phyloP scores from a whole-genome alignment of 2,888 invertebrate species.

The Lissonota sp. region DNA sequence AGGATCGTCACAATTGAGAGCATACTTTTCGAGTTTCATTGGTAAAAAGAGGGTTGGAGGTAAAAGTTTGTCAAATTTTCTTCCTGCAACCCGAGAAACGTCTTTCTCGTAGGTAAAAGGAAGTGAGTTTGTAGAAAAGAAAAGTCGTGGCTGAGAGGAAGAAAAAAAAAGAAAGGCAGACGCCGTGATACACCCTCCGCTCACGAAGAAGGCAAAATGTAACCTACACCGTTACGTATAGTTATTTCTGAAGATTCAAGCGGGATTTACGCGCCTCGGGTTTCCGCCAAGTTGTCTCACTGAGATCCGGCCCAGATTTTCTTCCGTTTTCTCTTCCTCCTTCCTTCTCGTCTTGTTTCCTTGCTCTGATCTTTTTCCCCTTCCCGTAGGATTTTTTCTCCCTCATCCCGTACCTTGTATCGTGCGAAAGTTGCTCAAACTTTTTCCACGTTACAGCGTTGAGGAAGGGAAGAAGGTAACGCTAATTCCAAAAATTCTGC shows the following conservation, averaged over 20 bases:
- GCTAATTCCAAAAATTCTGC: not conserved
- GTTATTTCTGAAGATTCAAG: slow-evolving; percentile 51
- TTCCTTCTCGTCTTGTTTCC: slow-evolving; percentile 34
- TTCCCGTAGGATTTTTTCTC: slow-evolving; percentile 2
- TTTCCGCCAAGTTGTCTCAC: slow-evolving; percentile 45
- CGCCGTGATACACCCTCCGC: slow-evolving; percentile 17
- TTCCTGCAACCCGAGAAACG: slow-evolving; percentile 5
- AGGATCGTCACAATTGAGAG: slow-evolving; percentile 33
- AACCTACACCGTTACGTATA: slow-evolving; percentile 22
- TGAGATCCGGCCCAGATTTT: slow-evolving; percentile 50
- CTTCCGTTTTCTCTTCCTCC: slow-evolving; percentile 36
- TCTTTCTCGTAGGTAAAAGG: slow-evolving; percentile 11
- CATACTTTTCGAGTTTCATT: slow-evolving; percentile 3
- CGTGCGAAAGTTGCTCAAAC: slow-evolving; percentile 41
- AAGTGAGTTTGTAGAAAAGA: slow-evolving; percentile 19
- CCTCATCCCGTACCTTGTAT: slow-evolving; percentile 15
- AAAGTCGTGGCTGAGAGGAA: slow-evolving; percentile 20
- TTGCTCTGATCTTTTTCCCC: slow-evolving; percentile 36
- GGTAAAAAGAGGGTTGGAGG: not conserved
- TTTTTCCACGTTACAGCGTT: not conserved
- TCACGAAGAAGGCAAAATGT: slow-evolving; percentile 25
- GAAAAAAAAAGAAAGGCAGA: slow-evolving; percentile 12
- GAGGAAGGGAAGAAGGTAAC: not conserved
- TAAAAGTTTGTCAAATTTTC: slow-evolving; percentile 43
- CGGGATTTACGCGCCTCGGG: slow-evolving; percentile 48